Conservation (phyloP, 2,113 vertebrate species). For the Psophia crepitans region DNA sequence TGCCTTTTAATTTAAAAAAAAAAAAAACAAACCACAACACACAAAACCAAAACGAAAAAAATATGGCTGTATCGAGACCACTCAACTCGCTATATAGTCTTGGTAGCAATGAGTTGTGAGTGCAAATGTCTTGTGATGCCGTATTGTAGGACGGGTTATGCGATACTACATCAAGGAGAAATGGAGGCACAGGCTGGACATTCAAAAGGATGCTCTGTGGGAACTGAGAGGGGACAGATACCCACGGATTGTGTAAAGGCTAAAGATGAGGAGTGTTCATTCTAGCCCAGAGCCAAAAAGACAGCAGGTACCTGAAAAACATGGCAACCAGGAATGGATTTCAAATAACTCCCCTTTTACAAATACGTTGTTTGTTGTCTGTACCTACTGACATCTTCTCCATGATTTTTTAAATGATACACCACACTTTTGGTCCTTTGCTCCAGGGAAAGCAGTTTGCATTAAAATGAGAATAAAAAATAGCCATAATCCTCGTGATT, state of each 20-base stretch:
- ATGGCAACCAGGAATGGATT: neutral
- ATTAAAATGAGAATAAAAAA: neutral
- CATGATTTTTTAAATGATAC: neutral
- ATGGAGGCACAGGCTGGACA: neutral
- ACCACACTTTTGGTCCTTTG: neutral
- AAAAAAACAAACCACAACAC: too few species aligned
- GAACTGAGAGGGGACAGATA: neutral
- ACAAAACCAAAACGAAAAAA: too few species aligned
- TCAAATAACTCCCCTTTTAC: neutral
- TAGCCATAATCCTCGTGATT: neutral
- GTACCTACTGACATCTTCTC: neutral
- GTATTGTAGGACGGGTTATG: neutral
- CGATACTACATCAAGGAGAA: neutral
- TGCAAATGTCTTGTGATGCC: neutral
- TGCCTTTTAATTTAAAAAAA: neutral
- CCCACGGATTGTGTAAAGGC: rapidly evolving
- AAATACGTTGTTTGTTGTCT: neutral
- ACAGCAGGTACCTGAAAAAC: neutral
- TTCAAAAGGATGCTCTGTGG: neutral
- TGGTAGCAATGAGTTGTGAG: neutral
- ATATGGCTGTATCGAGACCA: neutral
- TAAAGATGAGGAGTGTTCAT: neutral
- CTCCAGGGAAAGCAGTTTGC: neutral
- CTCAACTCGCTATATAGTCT: neutral
- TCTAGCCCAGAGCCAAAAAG: neutral